Percentiles rank a stretch among this genome's conserved stretches.
These are phyloP conservation scores for Sycobia sp. DNA, from an alignment of 1,140 invertebrate genomes.

Conservation along the genomic window DNA sequence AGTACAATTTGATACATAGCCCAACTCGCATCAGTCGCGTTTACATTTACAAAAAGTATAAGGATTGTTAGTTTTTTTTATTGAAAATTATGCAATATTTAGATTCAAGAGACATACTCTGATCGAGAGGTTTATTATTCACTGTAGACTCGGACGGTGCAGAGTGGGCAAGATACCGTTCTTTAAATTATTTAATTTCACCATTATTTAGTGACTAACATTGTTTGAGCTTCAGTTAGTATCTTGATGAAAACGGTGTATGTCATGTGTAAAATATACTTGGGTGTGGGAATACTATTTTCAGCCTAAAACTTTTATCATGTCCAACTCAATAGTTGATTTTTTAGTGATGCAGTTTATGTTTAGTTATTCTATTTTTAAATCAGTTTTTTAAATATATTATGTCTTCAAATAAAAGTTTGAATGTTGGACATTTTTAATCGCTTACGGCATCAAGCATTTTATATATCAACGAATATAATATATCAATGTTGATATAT, in stretches of 20 bases:
- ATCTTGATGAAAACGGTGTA: constrained; percentile 62
- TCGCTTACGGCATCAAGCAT: constrained; percentile 23
- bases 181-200: constrained; percentile 59
- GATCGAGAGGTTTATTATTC: constrained; percentile 5
- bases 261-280: constrained; percentile 64
- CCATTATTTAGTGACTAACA: constrained; percentile 64
- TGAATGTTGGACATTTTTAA: constrained; percentile 21
- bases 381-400: background rate
- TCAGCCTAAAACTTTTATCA: constrained; percentile 45
- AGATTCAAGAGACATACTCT: constrained; percentile 17
- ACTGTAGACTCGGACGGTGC: constrained; percentile 39
- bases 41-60: constrained; percentile 20
- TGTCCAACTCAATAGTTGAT: too few relatives aligned
- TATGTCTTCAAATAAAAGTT: constrained; percentile 16
- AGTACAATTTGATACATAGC: constrained; percentile 42
- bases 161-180: constrained; percentile 47
- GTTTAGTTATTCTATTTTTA: constrained; percentile 3
- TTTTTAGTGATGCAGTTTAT: too few relatives aligned
- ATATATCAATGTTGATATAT: constrained; percentile 16
- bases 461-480: constrained; percentile 18
- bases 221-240: constrained; percentile 64
- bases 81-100: background rate
- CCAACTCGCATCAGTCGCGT: constrained; percentile 44
- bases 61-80: constrained; percentile 11
- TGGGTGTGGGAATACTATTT: constrained; percentile 60